Base-by-base conservation (phyloP, 2,797 vertebrate species). In the Myripristis jacobus region DNA sequence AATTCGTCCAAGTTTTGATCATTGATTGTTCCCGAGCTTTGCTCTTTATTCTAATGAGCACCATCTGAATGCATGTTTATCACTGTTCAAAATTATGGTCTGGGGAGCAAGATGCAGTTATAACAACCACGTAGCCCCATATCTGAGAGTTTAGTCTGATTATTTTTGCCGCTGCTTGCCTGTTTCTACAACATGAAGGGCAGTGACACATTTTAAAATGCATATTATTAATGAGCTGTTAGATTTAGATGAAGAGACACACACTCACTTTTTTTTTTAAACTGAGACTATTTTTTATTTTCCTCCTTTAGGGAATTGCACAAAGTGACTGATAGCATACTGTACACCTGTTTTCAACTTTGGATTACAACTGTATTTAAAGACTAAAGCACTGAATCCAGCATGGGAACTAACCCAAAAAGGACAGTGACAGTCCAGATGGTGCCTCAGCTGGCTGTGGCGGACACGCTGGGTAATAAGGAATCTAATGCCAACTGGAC, bases 351-450 rank as follows among this genome's bases (percentile, higher is more conserved):
- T 76, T 75, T 81, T 59, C 69, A 34, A 83, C 66, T 88, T 79
- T 90, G 91, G 88, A 92, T 83, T 90, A 84, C 81, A 10, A 75
- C 62, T 70, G 43, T 63, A 81, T 79, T 84, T 68, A 65, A 77
- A 61, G 81, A 80, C 57, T 78, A 70, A 78, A 78, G 65, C 61
- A 18, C 52, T 69, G 75, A 72, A 86, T 83, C 90, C 88, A 81
- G 34, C 87, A 99, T 98, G 97, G 97, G 96, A 93, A 97, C 96
- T 67, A 95, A 96, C 85, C 93, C 95, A 84, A 94, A 96, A 90
- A 94, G 94, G 87, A 94, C 96, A 65, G 92, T 95, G 67, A 95
- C 94, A 36, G 92, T 94, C 87, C 93, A 96, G 70, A 91, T 94
- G 87, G 90, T 94, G 59, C 84, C 95, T 77, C 66, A 93, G 87